These are phyloP conservation scores for Tenrec ecaudatus DNA, from an alignment of 2,113 vertebrate genomes.

Conservation along the genomic window DNA sequence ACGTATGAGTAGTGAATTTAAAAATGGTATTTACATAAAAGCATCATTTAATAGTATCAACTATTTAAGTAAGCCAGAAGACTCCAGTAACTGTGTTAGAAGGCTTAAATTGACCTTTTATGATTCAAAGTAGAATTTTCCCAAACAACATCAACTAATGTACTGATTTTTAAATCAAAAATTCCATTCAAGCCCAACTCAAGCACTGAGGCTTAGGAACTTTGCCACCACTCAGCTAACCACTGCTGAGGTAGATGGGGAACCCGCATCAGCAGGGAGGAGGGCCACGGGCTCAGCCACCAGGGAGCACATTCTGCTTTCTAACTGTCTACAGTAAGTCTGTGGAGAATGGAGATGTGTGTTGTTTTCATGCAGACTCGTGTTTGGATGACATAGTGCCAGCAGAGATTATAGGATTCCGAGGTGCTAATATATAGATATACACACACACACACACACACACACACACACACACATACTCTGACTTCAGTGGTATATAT, in stretches of 20 bases:
- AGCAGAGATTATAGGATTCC: neutral
- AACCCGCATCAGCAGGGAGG: neutral
- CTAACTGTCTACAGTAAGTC: neutral
- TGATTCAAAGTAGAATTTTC: conserved; percentile 24
- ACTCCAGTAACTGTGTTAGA: neutral
- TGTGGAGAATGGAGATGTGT: neutral
- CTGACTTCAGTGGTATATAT: no score
- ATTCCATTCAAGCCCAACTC: neutral
- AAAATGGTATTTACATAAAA: neutral
- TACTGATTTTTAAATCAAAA: neutral
- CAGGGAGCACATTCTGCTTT: neutral
- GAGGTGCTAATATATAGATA: neutral
- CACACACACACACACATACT: neutral
- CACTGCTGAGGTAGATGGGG: neutral
- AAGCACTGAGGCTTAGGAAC: neutral
- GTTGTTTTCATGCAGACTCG: neutral
- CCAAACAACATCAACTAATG: neutral
- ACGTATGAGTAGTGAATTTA: neutral
- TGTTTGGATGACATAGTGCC: neutral
- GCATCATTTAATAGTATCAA: neutral
- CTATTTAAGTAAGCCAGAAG: neutral
- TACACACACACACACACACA: neutral
- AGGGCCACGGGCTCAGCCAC: no score
- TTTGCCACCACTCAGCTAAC: neutral
- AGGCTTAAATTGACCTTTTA: neutral